phyloP scores from a whole-genome alignment of 2,113 vertebrate genomes.

The Murina feae region DNA sequence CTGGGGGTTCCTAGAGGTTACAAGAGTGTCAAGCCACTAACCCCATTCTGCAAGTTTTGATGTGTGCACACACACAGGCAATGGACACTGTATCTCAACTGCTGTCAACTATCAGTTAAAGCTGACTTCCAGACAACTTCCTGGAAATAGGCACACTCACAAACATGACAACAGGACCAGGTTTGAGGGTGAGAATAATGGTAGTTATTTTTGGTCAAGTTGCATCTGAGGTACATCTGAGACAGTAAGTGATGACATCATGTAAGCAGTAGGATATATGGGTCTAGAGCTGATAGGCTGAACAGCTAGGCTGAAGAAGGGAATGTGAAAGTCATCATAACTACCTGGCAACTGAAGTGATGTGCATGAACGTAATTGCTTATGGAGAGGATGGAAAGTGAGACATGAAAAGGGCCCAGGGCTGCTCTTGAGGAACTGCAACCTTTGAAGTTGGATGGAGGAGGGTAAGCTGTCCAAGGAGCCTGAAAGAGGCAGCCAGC shows the following conservation, averaged over 20 bases:
- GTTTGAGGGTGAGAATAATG: background rate
- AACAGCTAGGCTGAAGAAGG: background rate
- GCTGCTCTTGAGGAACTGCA: background rate
- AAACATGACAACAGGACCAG: background rate
- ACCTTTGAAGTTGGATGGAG: background rate
- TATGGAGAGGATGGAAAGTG: background rate
- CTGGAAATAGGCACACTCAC: background rate
- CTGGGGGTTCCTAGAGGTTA: background rate
- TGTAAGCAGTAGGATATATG: background rate
- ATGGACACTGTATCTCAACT: background rate
- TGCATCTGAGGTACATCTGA: background rate
- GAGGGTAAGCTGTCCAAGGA: background rate
- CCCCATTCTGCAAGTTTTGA: background rate
- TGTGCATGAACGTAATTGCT: background rate
- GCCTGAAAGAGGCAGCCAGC: background rate
- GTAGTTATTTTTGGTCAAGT: background rate
- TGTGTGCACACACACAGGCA: background rate
- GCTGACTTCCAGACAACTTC: background rate
- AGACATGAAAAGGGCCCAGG: background rate
- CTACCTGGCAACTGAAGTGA: background rate
- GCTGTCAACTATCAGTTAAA: background rate
- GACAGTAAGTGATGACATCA: background rate
- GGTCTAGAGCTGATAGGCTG: background rate
- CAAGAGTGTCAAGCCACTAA: background rate
- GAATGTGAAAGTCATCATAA: background rate